These are phyloP conservation scores for Callopanchax toddi DNA, from an alignment of 2,113 vertebrate species.

Conservation along the genomic window DNA sequence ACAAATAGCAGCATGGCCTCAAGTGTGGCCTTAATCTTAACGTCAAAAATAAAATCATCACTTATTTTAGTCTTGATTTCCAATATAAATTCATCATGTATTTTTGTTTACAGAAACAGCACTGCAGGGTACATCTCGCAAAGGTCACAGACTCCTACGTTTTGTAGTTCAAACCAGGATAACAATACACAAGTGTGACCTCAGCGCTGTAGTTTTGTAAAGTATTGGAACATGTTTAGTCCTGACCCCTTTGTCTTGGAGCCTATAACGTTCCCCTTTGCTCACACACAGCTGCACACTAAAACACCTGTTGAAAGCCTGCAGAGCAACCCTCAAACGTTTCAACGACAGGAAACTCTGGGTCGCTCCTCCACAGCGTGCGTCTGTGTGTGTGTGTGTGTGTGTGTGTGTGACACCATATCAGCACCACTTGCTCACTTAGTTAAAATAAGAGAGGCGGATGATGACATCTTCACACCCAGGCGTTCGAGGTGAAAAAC, in stretches of 20 bases:
- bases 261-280: conserved; percentile 54
- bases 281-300: conserved; percentile 68
- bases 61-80: background rate
- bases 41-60: background rate
- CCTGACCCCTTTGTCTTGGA: conserved; percentile 66
- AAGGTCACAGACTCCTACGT: conserved; percentile 33
- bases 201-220: conserved; percentile 10
- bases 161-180: background rate
- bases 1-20: background rate
- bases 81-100: too few relatives aligned
- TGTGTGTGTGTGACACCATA: conserved; percentile 11
- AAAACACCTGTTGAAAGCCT: conserved; percentile 72
- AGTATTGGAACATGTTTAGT: conserved; percentile 61
- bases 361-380: conserved; percentile 47
- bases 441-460: conserved; percentile 46
- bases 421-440: conserved; percentile 1
- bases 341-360: conserved; percentile 82
- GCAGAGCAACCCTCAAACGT: conserved; percentile 68
- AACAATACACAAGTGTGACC: conserved; percentile 12
- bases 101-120: too few relatives aligned
- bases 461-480: conserved; percentile 58
- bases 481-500: conserved; percentile 16
- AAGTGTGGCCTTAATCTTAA: background rate
- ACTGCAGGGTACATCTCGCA: background rate
- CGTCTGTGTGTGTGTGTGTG: conserved; percentile 14